Percentiles rank a stretch among this genome's conserved stretches.
Conservation (phyloP, 2,888 invertebrate species). For the Scaptomyza parva region DNA sequence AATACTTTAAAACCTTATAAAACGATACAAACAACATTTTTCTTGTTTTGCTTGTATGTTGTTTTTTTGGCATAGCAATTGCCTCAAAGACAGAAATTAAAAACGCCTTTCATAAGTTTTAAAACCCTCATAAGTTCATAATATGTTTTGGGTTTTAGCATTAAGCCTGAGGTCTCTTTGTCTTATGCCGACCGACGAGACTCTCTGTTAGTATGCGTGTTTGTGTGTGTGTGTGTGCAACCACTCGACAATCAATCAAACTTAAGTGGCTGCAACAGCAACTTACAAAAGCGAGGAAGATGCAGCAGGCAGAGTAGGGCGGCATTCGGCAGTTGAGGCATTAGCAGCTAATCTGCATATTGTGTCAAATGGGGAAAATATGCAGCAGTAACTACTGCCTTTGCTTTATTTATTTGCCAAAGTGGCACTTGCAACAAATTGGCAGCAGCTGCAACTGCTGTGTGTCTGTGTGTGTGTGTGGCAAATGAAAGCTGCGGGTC, state of each 20-base stretch:
- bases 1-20: no score
- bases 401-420: slow-evolving; percentile 46
- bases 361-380: slow-evolving; percentile 64
- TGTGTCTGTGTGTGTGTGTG: no score
- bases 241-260: slow-evolving; percentile 75
- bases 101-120: not conserved
- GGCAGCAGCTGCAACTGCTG: slow-evolving; percentile 45
- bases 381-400: slow-evolving; percentile 24
- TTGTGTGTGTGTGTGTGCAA: slow-evolving; percentile 4
- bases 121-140: not conserved
- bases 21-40: not conserved
- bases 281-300: slow-evolving; percentile 13
- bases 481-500: slow-evolving; percentile 59
- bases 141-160: not conserved
- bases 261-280: slow-evolving; percentile 56
- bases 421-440: slow-evolving; percentile 76
- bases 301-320: slow-evolving; percentile 9
- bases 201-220: not conserved
- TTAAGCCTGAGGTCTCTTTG: slow-evolving; percentile 11
- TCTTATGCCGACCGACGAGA: not conserved
- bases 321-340: slow-evolving; percentile 32
- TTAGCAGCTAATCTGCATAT: slow-evolving; percentile 78
- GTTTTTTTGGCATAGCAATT: slow-evolving; percentile 1
- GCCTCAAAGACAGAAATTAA: not conserved
- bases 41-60: not conserved